Evolutionary conservation across 2,888 invertebrate genomes (phyloP).

Genomic region (Cenopis cana): DNA sequence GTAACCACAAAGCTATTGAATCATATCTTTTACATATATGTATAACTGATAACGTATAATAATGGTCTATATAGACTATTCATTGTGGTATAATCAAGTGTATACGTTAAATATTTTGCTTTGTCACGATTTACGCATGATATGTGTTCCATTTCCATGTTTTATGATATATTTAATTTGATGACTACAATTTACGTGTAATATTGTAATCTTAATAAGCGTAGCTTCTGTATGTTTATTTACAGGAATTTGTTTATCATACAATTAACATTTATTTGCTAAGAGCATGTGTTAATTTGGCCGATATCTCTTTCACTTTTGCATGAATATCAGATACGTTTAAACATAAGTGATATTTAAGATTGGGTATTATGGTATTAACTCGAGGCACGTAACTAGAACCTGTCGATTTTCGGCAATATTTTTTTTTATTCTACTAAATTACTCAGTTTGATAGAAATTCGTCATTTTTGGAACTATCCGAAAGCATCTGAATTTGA

Average conservation of each 20-base stretch:
- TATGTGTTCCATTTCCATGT: slow-evolving; percentile 3
- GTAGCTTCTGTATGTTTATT: slow-evolving; percentile 56
- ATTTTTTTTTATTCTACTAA: no score
- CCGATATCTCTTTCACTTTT: slow-evolving; percentile 65
- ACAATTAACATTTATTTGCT: slow-evolving; percentile 44
- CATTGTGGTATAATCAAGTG: background rate
- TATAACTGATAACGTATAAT: background rate
- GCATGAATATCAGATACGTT: slow-evolving; percentile 55
- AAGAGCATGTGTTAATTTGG: slow-evolving; percentile 57
- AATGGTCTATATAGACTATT: background rate
- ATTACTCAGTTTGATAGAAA: no score
- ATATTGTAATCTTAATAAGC: slow-evolving; percentile 1
- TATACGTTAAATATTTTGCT: slow-evolving; percentile 8
- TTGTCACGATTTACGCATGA: slow-evolving; percentile 14
- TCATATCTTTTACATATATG: background rate
- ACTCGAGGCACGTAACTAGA: background rate
- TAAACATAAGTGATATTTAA: background rate
- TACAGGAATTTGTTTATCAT: slow-evolving; percentile 59
- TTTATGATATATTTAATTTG: background rate
- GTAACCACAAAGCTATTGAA: background rate
- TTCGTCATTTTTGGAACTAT: no score
- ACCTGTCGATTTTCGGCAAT: background rate
- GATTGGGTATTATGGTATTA: background rate
- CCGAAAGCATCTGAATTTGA: no score
- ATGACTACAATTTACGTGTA: slow-evolving; percentile 3